Base-by-base conservation (phyloP, 2,888 invertebrate genomes). In the Acleris laterana region DNA sequence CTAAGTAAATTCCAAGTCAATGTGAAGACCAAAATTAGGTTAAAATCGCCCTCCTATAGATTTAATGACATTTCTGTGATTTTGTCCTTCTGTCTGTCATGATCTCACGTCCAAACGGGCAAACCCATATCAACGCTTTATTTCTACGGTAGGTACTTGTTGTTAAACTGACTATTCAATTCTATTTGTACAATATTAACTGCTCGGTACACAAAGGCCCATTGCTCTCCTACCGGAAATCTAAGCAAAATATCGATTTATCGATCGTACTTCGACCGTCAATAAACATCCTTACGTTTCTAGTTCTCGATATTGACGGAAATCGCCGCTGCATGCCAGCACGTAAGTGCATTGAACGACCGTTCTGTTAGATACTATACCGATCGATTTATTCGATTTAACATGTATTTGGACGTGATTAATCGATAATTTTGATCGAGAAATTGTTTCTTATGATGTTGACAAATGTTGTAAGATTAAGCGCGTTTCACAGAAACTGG, bases 331-430 rank as follows among this genome's bases (percentile, higher is more conserved):
- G 62, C 66, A 57, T 62, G 62, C 62, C 48, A 17, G 62, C 66
- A 66, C 66, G 66, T 66, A 62, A 44, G 48, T 38, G 66, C 61
- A 61, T 57, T 62, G 16, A 55, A 48, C 58, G 49, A 55, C 51
- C 25, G 57, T 62, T 62, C 51, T 57, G 51, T 66, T 57, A 65
- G 49, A 62, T 57, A 48, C 51, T 56, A 61, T 62, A 46, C 44
- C 57, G 50, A 60, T 22, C 42, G 60, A 59, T 57, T 62, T 66
- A 46, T 51, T 52, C 51, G 61, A 66, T 66, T 57, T 56, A 52
- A 66, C 66, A 66, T 66, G 66, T 66, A 16, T 61, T 57, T 25
- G 57, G 51, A 62, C 66, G 66, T 66, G 66, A 52, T 61, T 61
- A 56, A 51, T 62, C 66, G 52, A 52, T 66, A n/a, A 22, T 17